Percentiles rank a stretch among this genome's conserved stretches.
These are phyloP conservation scores for Neuroterus valhalla DNA, from an alignment of 1,140 invertebrate species.

Conservation along the genomic window DNA sequence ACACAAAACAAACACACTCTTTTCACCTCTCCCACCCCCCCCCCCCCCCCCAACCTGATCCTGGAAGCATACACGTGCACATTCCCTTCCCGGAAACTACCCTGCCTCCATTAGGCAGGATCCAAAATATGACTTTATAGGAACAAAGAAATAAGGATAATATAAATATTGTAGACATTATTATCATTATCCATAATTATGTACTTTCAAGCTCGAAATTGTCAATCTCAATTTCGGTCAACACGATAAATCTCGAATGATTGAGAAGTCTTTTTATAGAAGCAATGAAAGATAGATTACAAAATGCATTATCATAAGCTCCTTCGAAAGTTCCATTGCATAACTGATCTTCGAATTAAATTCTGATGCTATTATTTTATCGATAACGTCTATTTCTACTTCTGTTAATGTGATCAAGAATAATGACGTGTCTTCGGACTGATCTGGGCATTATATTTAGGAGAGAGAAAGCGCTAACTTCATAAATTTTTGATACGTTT, in stretches of 20 bases:
- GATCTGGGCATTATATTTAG: constrained; percentile 1
- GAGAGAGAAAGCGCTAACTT: background rate
- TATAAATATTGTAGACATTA: background rate
- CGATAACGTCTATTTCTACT: background rate
- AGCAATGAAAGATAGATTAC: background rate
- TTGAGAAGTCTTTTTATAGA: constrained; percentile 12
- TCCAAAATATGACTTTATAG: too few relatives aligned
- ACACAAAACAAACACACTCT: too few relatives aligned
- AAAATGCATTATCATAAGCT: background rate
- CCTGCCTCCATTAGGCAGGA: too few relatives aligned
- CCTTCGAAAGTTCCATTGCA: background rate
- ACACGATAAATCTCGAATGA: constrained; percentile 2
- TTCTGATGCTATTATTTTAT: background rate
- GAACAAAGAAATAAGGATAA: background rate
- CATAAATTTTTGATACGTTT: background rate
- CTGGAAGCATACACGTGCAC: too few relatives aligned
- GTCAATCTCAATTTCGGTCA: too few relatives aligned
- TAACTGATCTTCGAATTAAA: background rate
- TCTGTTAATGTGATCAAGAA: background rate
- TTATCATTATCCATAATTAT: background rate
- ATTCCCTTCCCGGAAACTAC: too few relatives aligned
- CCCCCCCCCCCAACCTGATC: too few relatives aligned
- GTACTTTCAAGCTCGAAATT: background rate
- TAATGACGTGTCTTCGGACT: background rate
- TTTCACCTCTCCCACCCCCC: too few relatives aligned